Evolutionary conservation across 2,797 vertebrate genomes (phyloP).

Genomic region (Pseudochirops cupreus): DNA sequence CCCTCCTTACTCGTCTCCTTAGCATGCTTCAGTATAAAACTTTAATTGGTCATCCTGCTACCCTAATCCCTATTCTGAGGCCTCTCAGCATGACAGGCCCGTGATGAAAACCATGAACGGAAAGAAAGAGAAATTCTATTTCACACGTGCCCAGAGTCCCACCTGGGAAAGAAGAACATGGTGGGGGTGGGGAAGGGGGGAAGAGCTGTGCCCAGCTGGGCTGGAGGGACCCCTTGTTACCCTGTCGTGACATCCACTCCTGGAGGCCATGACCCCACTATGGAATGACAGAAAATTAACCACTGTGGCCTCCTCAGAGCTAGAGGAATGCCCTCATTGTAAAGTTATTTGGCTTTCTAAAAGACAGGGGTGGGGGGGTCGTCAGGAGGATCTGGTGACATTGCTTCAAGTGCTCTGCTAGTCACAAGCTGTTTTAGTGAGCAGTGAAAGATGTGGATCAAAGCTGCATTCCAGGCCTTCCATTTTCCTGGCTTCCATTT

Average conservation of each 20-base stretch:
- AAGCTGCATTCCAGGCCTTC: background rate
- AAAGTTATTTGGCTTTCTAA: slow-evolving; percentile 51
- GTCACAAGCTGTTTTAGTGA: slow-evolving; percentile 23
- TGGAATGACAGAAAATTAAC: slow-evolving; percentile 38
- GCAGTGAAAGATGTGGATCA: slow-evolving; percentile 1
- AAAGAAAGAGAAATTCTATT: slow-evolving; percentile 21
- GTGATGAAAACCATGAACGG: slow-evolving; percentile 17
- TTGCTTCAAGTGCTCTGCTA: background rate
- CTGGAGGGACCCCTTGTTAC: background rate
- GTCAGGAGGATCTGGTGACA: slow-evolving; percentile 8
- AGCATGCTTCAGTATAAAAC: background rate
- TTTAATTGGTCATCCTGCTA: background rate
- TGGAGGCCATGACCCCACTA: background rate
- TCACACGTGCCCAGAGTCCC: background rate
- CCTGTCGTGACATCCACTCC: background rate
- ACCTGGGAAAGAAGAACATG: background rate
- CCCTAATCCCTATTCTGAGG: background rate
- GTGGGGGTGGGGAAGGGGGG: background rate
- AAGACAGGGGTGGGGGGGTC: background rate
- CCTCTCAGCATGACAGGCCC: background rate
- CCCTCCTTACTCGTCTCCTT: background rate
- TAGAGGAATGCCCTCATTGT: slow-evolving; percentile 39
- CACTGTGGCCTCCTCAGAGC: background rate
- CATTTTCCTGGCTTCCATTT: background rate
- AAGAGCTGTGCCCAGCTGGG: background rate